Evolutionary conservation across 2,888 invertebrate species (phyloP), one percentile per base, ranked within the genome.

Genomic region (Cephus sareptanus): DNA sequence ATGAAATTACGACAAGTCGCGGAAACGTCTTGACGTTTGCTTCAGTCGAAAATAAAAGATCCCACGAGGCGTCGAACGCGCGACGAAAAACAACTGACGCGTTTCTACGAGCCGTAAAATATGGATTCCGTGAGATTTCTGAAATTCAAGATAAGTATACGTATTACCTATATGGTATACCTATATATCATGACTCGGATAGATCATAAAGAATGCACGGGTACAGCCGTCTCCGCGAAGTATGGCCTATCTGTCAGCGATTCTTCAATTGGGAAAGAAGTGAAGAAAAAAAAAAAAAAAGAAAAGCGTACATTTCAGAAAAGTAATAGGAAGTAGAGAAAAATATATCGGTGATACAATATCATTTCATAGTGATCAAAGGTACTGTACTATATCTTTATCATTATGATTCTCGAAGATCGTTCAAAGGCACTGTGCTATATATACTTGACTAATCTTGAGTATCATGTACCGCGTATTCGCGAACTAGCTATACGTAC

Each of bases 121-220:
- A 56, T 23, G 23, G 6, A 56, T 56, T 23, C 23, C 23, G 9
- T 23, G 9, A 6, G 9, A 56, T 23, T 56, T 56, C 23, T 4
- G 9, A 23, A 56, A 56, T 56, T 56, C 56, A 56, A 56, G 23
- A 23, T 56, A 23, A 56, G 23, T 23, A 56, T 56, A 56, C 40
- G 40, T 56, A 12, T 35, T 35, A 12, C 3, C 35, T 12, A 35
- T 23, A 0, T 1, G 2, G 34, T 56, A 56, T 9, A 56, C 9
- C 56, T 23, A 56, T 23, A 6, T 23, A 56, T 9, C 23, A 2
- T 23, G 56, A 56, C 56, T 56, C 56, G 56, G 23, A 56, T 77
- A 71, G 56, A 75, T 56, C 56, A 34, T 79, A 75, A 79, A 80
- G 77, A 77, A 80, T 80, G 77, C 74, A 80, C 73, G 11, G 34